phyloP scores from a whole-genome alignment of 2,888 invertebrate species.

The Chydorus sphaericus region DNA sequence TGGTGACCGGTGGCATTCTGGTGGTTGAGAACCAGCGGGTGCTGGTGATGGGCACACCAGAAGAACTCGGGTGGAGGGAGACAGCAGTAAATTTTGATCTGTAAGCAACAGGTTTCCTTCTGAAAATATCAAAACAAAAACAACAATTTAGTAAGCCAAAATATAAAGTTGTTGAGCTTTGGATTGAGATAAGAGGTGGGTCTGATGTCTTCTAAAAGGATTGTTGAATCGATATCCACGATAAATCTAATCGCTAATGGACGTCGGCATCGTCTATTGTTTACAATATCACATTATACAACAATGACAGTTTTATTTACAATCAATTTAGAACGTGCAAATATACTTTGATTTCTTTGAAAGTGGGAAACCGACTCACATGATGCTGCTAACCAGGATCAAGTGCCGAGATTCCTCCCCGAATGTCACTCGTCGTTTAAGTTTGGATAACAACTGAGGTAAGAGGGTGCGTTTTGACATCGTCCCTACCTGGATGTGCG shows the following conservation, averaged over 20 bases:
- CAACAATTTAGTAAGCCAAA: neutral
- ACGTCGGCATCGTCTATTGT: no score
- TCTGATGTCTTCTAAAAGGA: no score
- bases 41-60: no score
- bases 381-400: neutral
- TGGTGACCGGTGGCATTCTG: neutral
- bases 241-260: no score
- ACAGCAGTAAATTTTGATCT: no score
- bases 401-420: neutral
- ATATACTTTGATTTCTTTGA: neutral
- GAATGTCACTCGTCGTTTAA: neutral
- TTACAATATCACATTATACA: no score
- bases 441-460: neutral
- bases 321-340: neutral
- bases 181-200: neutral
- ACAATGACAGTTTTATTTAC: neutral
- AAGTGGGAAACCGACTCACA: neutral
- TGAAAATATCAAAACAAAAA: neutral
- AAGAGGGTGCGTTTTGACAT: slow-evolving; percentile 1
- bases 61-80: no score
- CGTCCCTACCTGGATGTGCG: slow-evolving; percentile 4
- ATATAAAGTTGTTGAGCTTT: neutral
- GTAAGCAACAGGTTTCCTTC: neutral
- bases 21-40: neutral
- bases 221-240: no score